These are phyloP conservation scores for Macaria liturata DNA, from an alignment of 2,888 invertebrate genomes.

Conservation along the genomic window DNA sequence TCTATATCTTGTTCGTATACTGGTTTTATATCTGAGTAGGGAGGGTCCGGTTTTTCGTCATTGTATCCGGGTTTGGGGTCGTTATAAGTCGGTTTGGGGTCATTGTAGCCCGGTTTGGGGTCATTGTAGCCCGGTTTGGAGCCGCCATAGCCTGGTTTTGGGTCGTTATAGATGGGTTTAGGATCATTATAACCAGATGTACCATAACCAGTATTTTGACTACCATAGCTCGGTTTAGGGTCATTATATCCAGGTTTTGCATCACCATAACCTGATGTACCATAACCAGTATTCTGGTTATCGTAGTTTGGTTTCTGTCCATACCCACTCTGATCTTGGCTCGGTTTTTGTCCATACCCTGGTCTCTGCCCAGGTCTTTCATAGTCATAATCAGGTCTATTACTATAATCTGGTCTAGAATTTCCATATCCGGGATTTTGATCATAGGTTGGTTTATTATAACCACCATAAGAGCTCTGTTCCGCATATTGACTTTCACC, in stretches of 20 bases:
- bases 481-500: slow-evolving; percentile 20
- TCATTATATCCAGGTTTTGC: slow-evolving; percentile 14
- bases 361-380: slow-evolving; percentile 26
- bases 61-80: slow-evolving; percentile 5
- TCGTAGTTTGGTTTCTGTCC: slow-evolving; percentile 12
- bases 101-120: slow-evolving; percentile 9
- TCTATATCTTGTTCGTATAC: slow-evolving; percentile 70
- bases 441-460: slow-evolving; percentile 17
- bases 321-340: slow-evolving; percentile 16
- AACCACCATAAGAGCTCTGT: slow-evolving; percentile 23
- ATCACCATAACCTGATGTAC: slow-evolving; percentile 20
- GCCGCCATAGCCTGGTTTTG: slow-evolving; percentile 10
- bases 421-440: slow-evolving; percentile 27
- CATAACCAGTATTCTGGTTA: slow-evolving; percentile 17
- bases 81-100: slow-evolving; percentile 9
- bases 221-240: slow-evolving; percentile 7
- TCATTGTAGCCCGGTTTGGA: slow-evolving; percentile 9
- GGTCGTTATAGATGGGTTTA: slow-evolving; percentile 10
- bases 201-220: slow-evolving; percentile 3
- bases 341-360: slow-evolving; percentile 22
- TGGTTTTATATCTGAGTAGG: slow-evolving; percentile 55
- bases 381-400: slow-evolving; percentile 22
- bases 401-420: slow-evolving; percentile 9
- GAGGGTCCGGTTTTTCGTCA: slow-evolving; percentile 15
- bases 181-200: slow-evolving; percentile 11